phyloP scores from a whole-genome alignment of 2,888 invertebrate species.

The Cenopis cana region DNA sequence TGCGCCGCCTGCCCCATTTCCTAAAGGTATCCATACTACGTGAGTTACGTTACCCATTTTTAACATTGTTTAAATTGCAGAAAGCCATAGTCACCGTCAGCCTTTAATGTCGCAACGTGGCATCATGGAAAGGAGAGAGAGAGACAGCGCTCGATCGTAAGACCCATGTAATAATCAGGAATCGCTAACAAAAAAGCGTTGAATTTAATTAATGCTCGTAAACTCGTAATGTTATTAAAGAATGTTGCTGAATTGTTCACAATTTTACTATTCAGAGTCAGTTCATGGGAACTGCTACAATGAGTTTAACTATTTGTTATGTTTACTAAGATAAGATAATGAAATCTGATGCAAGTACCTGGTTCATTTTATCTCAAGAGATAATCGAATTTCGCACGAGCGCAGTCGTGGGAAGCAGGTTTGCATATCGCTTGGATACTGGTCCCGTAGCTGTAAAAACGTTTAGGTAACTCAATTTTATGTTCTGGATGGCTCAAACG shows the following conservation, averaged over 20 bases:
- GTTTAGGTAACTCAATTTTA: not conserved
- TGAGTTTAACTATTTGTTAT: constrained; percentile 1
- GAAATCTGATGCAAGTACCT: not conserved
- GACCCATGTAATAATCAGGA: no score
- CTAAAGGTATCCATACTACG: no score
- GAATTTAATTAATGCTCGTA: no score
- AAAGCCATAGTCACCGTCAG: no score
- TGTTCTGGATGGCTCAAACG: not conserved
- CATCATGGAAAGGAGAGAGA: no score
- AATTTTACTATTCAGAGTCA: not conserved
- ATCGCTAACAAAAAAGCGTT: no score
- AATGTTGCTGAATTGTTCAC: not conserved
- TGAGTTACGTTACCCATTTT: no score
- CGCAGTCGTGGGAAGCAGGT: constrained; percentile 9
- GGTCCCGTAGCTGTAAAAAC: not conserved
- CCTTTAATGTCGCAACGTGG: no score
- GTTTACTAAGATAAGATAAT: constrained; percentile 2
- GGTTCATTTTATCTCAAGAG: constrained; percentile 17
- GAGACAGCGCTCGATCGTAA: no score
- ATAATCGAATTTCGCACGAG: constrained; percentile 13
- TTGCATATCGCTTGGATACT: not conserved
- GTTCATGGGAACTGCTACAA: not conserved
- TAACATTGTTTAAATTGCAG: no score
- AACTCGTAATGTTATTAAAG: no score
- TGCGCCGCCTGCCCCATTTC: no score